These are phyloP conservation scores for Abrostola tripartita DNA, from an alignment of 2,888 invertebrate genomes.

Conservation along the genomic window DNA sequence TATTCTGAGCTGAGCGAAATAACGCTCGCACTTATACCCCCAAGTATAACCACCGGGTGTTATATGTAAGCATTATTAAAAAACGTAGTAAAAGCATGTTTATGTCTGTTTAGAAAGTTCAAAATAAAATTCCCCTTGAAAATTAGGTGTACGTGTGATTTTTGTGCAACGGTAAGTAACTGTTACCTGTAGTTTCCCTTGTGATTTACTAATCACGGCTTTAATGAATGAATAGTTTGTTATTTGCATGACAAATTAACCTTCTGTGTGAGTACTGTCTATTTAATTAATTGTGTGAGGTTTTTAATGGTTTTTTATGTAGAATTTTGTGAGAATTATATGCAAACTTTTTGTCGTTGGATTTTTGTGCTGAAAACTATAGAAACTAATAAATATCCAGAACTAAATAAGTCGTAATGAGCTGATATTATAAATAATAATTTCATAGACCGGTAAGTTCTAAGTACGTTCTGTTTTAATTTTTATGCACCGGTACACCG, in stretches of 20 bases:
- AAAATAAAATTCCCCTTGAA: constrained; percentile 65
- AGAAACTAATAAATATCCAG: too few relatives aligned
- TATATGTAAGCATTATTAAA: constrained; percentile 83
- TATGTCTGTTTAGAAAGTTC: constrained; percentile 80
- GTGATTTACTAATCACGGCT: constrained; percentile 46
- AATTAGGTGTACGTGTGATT: constrained; percentile 76
- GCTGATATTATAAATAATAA: background rate
- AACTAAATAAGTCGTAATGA: background rate
- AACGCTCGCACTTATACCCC: constrained; percentile 66
- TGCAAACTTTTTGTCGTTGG: background rate
- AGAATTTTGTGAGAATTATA: constrained; percentile 2
- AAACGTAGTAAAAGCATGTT: constrained; percentile 80
- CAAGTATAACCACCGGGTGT: constrained; percentile 76
- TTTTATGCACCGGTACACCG: background rate
- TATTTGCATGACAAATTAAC: constrained; percentile 61
- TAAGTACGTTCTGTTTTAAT: background rate
- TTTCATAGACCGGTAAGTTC: background rate
- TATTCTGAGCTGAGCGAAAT: constrained; percentile 53
- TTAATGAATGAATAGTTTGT: constrained; percentile 53
- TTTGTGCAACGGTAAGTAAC: constrained; percentile 77
- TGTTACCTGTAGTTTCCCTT: constrained; percentile 72
- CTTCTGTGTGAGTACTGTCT: constrained; percentile 20
- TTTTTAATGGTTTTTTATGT: constrained; percentile 12
- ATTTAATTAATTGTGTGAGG: constrained; percentile 14
- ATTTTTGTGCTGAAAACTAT: background rate